phyloP scores from a whole-genome alignment of 2,888 invertebrate species.

The Acrobasis repandana region DNA sequence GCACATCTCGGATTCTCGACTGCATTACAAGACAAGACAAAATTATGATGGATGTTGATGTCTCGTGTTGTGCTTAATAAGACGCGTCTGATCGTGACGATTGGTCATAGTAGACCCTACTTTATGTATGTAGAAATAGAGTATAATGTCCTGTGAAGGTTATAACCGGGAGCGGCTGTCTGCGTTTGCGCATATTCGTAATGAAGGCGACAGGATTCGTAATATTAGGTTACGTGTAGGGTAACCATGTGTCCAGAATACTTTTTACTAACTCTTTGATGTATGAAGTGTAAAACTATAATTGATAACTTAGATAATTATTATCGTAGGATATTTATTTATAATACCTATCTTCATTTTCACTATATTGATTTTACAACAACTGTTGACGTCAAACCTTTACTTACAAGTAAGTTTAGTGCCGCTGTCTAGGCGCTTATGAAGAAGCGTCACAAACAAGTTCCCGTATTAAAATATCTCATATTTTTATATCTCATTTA shows the following conservation, averaged over 20 bases:
- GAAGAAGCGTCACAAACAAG: no score
- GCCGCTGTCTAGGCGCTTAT: no score
- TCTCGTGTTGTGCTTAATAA: slow-evolving; percentile 74
- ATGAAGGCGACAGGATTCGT: slow-evolving; percentile 43
- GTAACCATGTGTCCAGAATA: slow-evolving; percentile 39
- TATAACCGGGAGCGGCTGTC: slow-evolving; percentile 36
- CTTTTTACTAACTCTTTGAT: background rate
- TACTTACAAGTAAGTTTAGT: no score
- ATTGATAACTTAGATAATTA: no score
- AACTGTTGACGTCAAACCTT: no score
- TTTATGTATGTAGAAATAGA: slow-evolving; percentile 20
- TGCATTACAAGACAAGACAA: slow-evolving; percentile 78
- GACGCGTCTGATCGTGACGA: slow-evolving; percentile 54
- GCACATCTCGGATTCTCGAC: slow-evolving; percentile 38
- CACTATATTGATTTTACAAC: no score
- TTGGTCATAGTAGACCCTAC: background rate
- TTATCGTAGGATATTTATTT: no score
- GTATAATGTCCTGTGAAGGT: slow-evolving; percentile 37
- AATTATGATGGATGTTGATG: slow-evolving; percentile 82
- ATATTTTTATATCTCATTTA: no score
- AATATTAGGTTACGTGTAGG: slow-evolving; percentile 59
- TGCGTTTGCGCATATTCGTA: slow-evolving; percentile 47
- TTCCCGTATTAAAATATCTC: no score
- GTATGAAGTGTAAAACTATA: background rate
- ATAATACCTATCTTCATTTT: no score